Evolutionary conservation across 2,113 vertebrate species (phyloP).

Genomic region (Gopherus evgoodei): DNA sequence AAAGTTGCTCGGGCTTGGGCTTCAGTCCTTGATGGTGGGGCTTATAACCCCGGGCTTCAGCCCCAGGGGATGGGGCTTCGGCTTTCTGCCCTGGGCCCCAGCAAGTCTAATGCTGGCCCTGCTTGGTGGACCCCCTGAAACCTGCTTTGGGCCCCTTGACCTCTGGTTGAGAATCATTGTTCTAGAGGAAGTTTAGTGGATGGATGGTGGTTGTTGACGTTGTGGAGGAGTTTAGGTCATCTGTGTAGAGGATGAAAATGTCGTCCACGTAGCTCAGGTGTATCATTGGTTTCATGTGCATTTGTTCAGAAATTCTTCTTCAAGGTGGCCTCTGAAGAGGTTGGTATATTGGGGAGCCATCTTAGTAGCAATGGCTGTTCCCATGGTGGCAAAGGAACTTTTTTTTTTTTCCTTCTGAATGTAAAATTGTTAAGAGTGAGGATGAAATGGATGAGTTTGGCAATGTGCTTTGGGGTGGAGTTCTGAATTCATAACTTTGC

Average conservation of each 20-base stretch:
- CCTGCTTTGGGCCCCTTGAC: too few species aligned
- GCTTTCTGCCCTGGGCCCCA: too few species aligned
- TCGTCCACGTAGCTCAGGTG: neutral
- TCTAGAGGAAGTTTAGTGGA: neutral
- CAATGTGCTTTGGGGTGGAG: neutral
- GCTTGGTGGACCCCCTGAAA: too few species aligned
- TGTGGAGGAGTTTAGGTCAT: neutral
- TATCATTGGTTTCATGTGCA: neutral
- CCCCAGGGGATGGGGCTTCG: too few species aligned
- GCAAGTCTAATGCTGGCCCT: too few species aligned
- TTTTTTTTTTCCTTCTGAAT: neutral
- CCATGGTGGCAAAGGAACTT: neutral
- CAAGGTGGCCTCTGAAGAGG: neutral
- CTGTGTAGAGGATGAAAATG: neutral
- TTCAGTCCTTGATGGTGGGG: too few species aligned
- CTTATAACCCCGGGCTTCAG: too few species aligned
- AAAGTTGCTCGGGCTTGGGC: too few species aligned
- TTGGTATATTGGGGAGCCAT: neutral
- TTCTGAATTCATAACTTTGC: neutral
- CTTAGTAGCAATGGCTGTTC: neutral
- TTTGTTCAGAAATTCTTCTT: neutral
- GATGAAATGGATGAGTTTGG: neutral
- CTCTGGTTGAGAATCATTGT: neutral
- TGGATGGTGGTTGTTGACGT: neutral
- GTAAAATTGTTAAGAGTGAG: neutral